A percentile compares a stretch with the other conserved stretches of the same genome.
These are phyloP conservation scores for Hippolais icterina DNA, from an alignment of 2,113 vertebrate genomes.

Conservation along the genomic window DNA sequence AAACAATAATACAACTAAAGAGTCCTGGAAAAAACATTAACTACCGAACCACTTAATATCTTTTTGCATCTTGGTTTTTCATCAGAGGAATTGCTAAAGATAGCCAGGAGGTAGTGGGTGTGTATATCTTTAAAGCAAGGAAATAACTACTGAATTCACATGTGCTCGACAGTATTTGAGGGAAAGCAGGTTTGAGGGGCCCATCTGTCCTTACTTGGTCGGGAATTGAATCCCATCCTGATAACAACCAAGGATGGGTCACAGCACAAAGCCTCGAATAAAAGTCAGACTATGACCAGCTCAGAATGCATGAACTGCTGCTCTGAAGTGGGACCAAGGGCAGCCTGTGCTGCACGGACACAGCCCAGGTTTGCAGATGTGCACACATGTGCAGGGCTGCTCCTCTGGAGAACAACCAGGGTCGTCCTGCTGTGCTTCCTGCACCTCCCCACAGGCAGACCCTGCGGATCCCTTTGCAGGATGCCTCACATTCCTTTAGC, in stretches of 20 bases:
- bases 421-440: neutral
- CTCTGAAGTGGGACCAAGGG: neutral
- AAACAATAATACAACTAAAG: conserved; percentile 30
- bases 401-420: neutral
- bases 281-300: neutral
- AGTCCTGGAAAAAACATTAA: conserved; percentile 64
- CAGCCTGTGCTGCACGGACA: accelerated
- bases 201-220: neutral
- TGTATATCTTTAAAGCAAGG: conserved; percentile 35
- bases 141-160: conserved; percentile 50
- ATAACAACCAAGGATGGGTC: neutral
- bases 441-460: neutral
- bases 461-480: conserved; percentile 34
- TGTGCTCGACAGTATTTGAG: neutral
- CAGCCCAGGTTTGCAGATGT: neutral
- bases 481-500: conserved; percentile 60
- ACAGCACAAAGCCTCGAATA: neutral
- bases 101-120: conserved; percentile 43
- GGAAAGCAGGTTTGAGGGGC: conserved; percentile 29
- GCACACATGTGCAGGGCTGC: neutral
- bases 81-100: conserved; percentile 41
- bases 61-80: conserved; percentile 62
- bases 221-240: neutral
- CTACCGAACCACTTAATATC: conserved; percentile 46
- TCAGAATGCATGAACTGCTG: neutral